Conservation (phyloP, 2,113 vertebrate genomes). For the Gadus macrocephalus region DNA sequence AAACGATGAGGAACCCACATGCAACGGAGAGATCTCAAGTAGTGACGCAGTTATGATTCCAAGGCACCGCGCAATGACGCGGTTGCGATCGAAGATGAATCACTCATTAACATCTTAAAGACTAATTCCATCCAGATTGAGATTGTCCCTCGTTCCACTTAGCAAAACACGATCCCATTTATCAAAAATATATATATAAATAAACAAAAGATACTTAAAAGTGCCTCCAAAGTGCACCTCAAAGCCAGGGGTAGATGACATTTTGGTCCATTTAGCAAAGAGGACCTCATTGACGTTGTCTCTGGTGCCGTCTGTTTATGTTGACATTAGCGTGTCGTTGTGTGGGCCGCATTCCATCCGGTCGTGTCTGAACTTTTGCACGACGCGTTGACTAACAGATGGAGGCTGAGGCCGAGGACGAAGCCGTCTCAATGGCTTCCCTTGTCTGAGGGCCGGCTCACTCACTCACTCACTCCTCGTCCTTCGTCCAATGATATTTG, state of each 20-base stretch:
- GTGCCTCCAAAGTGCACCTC: not conserved
- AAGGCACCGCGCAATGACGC: not conserved
- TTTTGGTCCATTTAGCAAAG: not conserved
- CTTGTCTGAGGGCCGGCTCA: constrained; percentile 28
- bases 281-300: not conserved
- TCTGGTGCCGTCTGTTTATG: constrained; percentile 7
- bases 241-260: not conserved
- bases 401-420: constrained; percentile 22
- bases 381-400: constrained; percentile 52
- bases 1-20: constrained; percentile 38
- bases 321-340: constrained; percentile 17
- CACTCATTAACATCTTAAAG: no score
- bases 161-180: no score
- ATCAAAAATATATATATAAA: no score
- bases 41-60: no score
- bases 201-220: no score
- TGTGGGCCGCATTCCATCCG: constrained; percentile 19
- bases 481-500: constrained; percentile 37
- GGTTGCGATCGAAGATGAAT: not conserved
- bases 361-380: constrained; percentile 45
- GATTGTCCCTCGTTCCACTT: no score
- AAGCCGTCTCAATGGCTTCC: no score
- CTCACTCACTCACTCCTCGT: constrained; percentile 40
- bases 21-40: not conserved
- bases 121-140: no score